Percentiles rank a stretch among this genome's conserved stretches.
Conservation (phyloP, 2,888 invertebrate species). For the Punctoribates punctum region DNA sequence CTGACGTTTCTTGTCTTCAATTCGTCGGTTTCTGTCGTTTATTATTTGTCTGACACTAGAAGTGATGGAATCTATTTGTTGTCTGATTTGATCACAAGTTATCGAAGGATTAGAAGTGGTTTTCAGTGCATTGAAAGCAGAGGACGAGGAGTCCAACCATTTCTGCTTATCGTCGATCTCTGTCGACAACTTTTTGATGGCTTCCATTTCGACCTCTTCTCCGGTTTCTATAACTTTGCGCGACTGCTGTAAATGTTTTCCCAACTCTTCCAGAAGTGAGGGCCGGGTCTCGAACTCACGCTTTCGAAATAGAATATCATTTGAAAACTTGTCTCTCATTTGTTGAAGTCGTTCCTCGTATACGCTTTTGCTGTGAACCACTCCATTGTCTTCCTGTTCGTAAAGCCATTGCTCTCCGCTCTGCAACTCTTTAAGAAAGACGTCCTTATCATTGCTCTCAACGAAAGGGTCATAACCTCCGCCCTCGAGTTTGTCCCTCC, state of each 20-base stretch:
- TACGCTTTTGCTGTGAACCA: conserved; percentile 77
- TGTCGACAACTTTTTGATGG: conserved; percentile 50
- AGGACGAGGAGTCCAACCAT: conserved; percentile 77
- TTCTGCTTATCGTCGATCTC: conserved; percentile 67
- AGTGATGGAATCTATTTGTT: conserved; percentile 37
- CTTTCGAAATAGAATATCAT: conserved; percentile 36
- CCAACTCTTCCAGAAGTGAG: conserved; percentile 41
- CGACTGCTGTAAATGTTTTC: conserved; percentile 40
- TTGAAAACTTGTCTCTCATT: conserved; percentile 53
- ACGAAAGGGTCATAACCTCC: conserved; percentile 43
- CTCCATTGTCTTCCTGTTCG: conserved; percentile 95
- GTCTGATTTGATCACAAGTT: conserved; percentile 36
- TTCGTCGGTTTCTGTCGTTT: conserved; percentile 38
- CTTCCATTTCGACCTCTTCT: conserved; percentile 36
- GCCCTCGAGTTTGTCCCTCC: conserved; percentile 71
- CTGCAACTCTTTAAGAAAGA: conserved; percentile 62
- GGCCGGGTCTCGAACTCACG: conserved; percentile 41
- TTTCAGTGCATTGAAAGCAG: conserved; percentile 63
- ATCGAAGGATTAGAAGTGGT: conserved; percentile 65
- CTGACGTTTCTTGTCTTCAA: conserved; percentile 40
- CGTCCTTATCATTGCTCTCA: conserved; percentile 50
- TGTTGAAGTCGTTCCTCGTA: conserved; percentile 60
- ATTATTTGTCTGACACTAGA: conserved; percentile 22
- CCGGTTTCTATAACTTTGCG: conserved; percentile 39
- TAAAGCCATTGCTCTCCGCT: conserved; percentile 95